A percentile compares a stretch with the other conserved stretches of the same genome.
Evolutionary conservation across 2,888 invertebrate species (phyloP).

Genomic region (Megalurothrips usitatus): DNA sequence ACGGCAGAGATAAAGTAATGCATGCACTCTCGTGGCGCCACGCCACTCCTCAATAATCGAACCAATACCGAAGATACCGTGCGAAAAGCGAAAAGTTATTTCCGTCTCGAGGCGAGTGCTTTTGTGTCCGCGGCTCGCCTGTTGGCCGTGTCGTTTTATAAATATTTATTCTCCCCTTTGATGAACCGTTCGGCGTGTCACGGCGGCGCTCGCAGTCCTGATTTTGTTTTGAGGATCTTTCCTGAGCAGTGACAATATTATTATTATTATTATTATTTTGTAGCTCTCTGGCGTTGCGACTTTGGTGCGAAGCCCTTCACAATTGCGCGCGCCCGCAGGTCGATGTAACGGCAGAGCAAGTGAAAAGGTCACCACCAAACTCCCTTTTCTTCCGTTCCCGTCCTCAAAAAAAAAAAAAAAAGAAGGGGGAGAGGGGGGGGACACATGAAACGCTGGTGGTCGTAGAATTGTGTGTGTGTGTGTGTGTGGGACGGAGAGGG

Average conservation of each 20-base stretch:
- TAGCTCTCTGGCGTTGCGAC: no score
- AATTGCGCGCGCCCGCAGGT: no score
- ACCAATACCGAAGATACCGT: not conserved
- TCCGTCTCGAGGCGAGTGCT: not conserved
- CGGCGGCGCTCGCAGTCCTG: not conserved
- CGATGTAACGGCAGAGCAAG: no score
- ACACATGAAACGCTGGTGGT: no score
- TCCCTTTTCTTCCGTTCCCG: not conserved
- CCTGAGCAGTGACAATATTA: no score
- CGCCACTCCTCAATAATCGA: slow-evolving; percentile 2
- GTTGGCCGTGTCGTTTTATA: not conserved
- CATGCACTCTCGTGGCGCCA: slow-evolving; percentile 11
- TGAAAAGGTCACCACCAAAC: no score
- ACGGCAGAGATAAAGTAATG: slow-evolving; percentile 1
- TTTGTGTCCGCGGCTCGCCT: not conserved
- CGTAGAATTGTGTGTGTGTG: no score
- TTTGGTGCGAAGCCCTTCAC: no score
- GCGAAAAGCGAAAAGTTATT: not conserved
- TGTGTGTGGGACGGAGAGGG: not conserved
- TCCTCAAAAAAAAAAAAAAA: not conserved
- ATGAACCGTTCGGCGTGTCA: not conserved
- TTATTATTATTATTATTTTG: no score
- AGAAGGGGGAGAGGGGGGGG: not conserved
- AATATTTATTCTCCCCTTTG: no score
- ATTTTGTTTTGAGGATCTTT: not conserved